Percentiles rank a stretch among this genome's conserved stretches.
These are phyloP conservation scores for Dicrostonyx torquatus DNA, from an alignment of 2,797 vertebrate species.

Conservation along the genomic window DNA sequence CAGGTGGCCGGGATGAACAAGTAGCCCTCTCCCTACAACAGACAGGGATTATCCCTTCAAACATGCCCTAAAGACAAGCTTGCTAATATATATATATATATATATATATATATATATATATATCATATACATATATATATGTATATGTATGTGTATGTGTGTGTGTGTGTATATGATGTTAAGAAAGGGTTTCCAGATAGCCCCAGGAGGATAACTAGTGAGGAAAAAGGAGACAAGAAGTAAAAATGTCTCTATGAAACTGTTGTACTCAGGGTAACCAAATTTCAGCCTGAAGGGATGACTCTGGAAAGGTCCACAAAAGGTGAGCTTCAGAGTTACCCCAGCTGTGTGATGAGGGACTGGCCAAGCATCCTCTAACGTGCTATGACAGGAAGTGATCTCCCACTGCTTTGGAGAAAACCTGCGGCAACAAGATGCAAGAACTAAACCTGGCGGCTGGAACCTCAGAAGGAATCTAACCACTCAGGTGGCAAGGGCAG, in stretches of 20 bases:
- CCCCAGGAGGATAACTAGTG: not conserved
- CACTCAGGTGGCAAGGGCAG: not conserved
- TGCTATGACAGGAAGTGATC: not conserved
- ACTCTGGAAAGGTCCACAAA: not conserved
- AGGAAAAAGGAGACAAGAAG: not conserved
- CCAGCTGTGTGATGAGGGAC: not conserved
- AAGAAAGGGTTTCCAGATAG: not conserved
- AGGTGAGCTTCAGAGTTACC: not conserved
- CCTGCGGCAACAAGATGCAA: not conserved
- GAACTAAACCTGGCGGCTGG: accelerated
- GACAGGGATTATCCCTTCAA: not conserved
- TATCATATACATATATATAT: no score
- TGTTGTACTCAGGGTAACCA: not conserved
- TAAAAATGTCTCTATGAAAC: not conserved
- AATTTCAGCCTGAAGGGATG: not conserved
- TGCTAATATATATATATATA: not conserved
- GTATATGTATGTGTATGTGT: no score
- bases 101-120: no score
- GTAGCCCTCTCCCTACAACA: no score
- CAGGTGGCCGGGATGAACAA: no score
- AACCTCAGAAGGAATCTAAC: not conserved
- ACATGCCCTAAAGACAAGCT: not conserved
- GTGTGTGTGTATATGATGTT: no score
- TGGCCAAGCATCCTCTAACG: not conserved
- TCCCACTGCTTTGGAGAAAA: not conserved